Percentiles rank a stretch among this genome's conserved stretches.
Evolutionary conservation across 2,797 vertebrate genomes (phyloP).

Genomic region (Parotocinclus haroldoi): DNA sequence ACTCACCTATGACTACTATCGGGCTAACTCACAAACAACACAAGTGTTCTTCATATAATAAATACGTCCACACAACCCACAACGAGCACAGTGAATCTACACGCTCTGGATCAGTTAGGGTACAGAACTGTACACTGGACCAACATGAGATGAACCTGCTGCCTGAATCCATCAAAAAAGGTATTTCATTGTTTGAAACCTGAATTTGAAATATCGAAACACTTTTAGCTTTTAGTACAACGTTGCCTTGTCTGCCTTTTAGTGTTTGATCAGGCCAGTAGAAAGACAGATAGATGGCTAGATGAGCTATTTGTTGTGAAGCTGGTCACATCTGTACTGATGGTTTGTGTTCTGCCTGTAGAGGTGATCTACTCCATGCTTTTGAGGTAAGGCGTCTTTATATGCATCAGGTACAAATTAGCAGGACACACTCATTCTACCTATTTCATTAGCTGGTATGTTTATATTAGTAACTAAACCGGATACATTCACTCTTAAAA

Average conservation of each 20-base stretch:
- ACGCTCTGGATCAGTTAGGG: neutral
- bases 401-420: neutral
- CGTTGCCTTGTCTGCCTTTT: conserved; percentile 28
- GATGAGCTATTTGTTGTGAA: conserved; percentile 40
- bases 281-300: conserved; percentile 13
- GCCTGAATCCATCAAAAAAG: conserved; percentile 32
- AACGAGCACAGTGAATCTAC: neutral
- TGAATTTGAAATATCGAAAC: no score
- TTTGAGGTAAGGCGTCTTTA: conserved; percentile 49
- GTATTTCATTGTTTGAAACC: conserved; percentile 8
- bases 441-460: no score
- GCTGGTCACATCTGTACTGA: conserved; percentile 44
- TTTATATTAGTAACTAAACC: no score
- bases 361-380: conserved; percentile 36
- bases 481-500: no score
- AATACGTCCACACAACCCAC: neutral
- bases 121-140: conserved; percentile 1
- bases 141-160: conserved; percentile 9
- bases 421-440: no score
- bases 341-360: conserved; percentile 46
- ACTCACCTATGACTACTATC: neutral
- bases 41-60: neutral
- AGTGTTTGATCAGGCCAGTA: conserved; percentile 60
- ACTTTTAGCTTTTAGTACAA: neutral
- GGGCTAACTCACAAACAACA: neutral